Conservation (phyloP, 2,888 invertebrate species). For the Trypoxylon attenuatum region DNA sequence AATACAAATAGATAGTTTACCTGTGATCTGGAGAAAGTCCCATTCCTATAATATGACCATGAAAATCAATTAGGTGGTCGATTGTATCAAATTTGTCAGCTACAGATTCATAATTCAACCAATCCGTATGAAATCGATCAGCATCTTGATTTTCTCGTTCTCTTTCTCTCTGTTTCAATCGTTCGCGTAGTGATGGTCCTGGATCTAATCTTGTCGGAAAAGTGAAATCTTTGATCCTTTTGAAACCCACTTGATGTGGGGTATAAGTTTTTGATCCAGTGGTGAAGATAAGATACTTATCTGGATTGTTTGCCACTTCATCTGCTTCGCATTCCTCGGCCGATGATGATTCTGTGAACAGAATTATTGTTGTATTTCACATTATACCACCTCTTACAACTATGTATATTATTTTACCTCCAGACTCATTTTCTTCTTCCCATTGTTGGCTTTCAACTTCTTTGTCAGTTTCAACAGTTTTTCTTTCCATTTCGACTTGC, state of each 20-base stretch:
- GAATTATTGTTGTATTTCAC: too few relatives aligned
- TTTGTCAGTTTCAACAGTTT: constrained; percentile 62
- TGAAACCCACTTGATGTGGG: constrained; percentile 89
- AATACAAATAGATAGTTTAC: too few relatives aligned
- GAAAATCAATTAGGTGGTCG: constrained; percentile 88
- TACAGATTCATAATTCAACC: constrained; percentile 82
- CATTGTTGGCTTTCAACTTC: constrained; percentile 63
- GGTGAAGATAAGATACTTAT: constrained; percentile 88
- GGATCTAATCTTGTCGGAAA: constrained; percentile 83
- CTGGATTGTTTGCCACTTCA: constrained; percentile 77
- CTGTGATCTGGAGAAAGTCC: constrained; percentile 87
- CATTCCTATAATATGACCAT: constrained; percentile 92
- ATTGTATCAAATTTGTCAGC: constrained; percentile 83
- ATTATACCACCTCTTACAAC: neutral
- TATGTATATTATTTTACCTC: constrained; percentile 53
- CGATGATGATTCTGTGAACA: constrained; percentile 65
- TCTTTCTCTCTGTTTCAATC: constrained; percentile 78
- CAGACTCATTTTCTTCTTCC: constrained; percentile 68
- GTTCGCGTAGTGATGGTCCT: constrained; percentile 81
- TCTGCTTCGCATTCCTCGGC: constrained; percentile 69
- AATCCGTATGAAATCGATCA: constrained; percentile 78
- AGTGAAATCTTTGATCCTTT: constrained; percentile 82
- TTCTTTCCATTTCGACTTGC: constrained; percentile 75
- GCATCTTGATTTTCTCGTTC: constrained; percentile 76
- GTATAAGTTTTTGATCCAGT: constrained; percentile 89